Evolutionary conservation across 2,888 invertebrate species (phyloP).

Genomic region (Aspidiotus rigidus): DNA sequence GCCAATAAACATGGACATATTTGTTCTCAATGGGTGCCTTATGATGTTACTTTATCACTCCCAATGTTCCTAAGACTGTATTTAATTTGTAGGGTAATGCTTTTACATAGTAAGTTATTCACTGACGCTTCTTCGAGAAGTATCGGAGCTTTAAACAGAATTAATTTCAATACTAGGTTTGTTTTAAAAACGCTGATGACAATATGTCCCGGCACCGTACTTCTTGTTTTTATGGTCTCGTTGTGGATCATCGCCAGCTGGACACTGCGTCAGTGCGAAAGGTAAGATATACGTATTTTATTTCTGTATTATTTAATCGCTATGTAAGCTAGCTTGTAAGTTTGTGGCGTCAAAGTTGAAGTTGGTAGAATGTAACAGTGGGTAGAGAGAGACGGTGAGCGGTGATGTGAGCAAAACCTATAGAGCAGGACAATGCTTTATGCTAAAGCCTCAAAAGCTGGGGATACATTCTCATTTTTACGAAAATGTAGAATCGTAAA

Average conservation of each 20-base stretch:
- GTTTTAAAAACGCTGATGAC: slow-evolving; percentile 99
- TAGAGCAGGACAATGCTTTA: too few species aligned
- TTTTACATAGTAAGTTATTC: slow-evolving; percentile 98
- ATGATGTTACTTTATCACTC: slow-evolving; percentile 93
- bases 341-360: neutral
- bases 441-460: too few species aligned
- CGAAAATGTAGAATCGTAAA: too few species aligned
- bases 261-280: slow-evolving; percentile 96
- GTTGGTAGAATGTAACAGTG: neutral
- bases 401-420: too few species aligned
- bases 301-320: neutral
- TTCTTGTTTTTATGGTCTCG: slow-evolving; percentile 98
- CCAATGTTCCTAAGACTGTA: slow-evolving; percentile 99
- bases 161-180: slow-evolving; percentile 94
- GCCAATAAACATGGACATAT: slow-evolving; percentile 69
- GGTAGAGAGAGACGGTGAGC: slow-evolving; percentile 1
- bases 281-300: slow-evolving; percentile 52
- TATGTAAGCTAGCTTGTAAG: too few species aligned
- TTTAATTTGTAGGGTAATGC: slow-evolving; percentile 98
- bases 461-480: too few species aligned
- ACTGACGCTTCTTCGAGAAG: slow-evolving; percentile 95
- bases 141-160: slow-evolving; percentile 82
- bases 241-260: slow-evolving; percentile 99
- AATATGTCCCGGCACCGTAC: slow-evolving; percentile 94
- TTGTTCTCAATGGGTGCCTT: slow-evolving; percentile 65